Base-by-base conservation (phyloP, 2,113 vertebrate genomes). In the Hystrix cristata region DNA sequence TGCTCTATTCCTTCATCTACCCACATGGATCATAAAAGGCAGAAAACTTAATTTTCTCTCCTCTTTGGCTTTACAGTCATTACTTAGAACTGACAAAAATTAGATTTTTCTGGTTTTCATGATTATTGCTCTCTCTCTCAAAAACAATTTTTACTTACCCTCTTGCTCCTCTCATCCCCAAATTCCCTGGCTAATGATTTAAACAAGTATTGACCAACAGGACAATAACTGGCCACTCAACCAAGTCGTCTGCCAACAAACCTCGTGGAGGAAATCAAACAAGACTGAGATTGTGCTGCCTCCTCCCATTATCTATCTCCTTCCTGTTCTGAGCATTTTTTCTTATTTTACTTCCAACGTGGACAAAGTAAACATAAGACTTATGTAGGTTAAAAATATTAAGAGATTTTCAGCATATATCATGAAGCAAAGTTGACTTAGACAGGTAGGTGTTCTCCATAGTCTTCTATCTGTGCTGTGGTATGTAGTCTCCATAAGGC, bases 51-150 rank as follows among this genome's bases (percentile, higher is more conserved):
- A 12, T 71, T 76, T 43, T 91, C 74, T 84, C 19, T 96, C 18
- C 67, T 48, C 91, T 94, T 74, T 46, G 48, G 72, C 46, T 94
- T 93, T 91, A 69, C 0, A 62, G 10, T 91, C 55, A 90, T 80
- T 82, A 25, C 91, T 86, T 89, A 15, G 53, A 86, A 84, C 59
- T 80, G 51, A 80, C 9, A 51, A 29, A 59, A 10, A 76, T 80
- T 57, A 79, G 48, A 9, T 82, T 89, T 90, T 53, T 87, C 51
- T 95, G 34, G 29, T 80, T 89, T 88, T 91, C 72, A 21, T 83
- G 7, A 46, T 71, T 84, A 74, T 69, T 74, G 72, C 25, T 14
- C 38, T 46, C 18, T 80, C 64, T 80, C 57, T 71, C 88, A 38
- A 34, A 74, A 93, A 43, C 15, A 92, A 21, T 25, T 38, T 86